Conservation (phyloP, 2,797 vertebrate genomes). For the Melanotaenia maccullochi region DNA sequence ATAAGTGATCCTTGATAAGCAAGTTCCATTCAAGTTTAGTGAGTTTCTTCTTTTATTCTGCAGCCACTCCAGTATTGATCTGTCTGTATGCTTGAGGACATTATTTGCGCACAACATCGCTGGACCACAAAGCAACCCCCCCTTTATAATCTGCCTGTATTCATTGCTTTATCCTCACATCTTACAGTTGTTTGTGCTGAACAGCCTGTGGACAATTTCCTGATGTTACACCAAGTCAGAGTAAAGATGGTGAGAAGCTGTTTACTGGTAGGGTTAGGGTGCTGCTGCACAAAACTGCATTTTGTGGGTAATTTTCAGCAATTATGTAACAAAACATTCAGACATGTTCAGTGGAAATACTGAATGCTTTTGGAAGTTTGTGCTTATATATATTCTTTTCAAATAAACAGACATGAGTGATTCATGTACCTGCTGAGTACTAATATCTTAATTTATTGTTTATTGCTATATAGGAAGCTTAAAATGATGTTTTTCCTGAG, state of each 20-base stretch:
- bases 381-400: constrained; percentile 3
- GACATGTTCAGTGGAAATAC: not conserved
- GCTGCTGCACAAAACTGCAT: not conserved
- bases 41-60: constrained; percentile 21
- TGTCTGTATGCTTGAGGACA: constrained; percentile 7
- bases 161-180: constrained; percentile 14
- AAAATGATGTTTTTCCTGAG: constrained; percentile 33
- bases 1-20: not conserved
- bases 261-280: constrained; percentile 15
- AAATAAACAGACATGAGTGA: constrained; percentile 19
- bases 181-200: constrained; percentile 14
- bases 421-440: not conserved
- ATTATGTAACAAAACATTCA: not conserved
- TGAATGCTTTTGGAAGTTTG: not conserved
- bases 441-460: constrained; percentile 26
- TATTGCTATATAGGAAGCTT: constrained; percentile 26
- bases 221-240: constrained; percentile 25
- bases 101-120: constrained; percentile 14
- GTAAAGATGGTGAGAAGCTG: constrained; percentile 17
- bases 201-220: constrained; percentile 26
- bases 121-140: constrained; percentile 8
- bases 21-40: not conserved
- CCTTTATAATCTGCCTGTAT: constrained; percentile 2
- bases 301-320: not conserved
- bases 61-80: constrained; percentile 18